Base-by-base conservation (phyloP, 2,888 invertebrate species). In the Aspidapion aeneum region DNA sequence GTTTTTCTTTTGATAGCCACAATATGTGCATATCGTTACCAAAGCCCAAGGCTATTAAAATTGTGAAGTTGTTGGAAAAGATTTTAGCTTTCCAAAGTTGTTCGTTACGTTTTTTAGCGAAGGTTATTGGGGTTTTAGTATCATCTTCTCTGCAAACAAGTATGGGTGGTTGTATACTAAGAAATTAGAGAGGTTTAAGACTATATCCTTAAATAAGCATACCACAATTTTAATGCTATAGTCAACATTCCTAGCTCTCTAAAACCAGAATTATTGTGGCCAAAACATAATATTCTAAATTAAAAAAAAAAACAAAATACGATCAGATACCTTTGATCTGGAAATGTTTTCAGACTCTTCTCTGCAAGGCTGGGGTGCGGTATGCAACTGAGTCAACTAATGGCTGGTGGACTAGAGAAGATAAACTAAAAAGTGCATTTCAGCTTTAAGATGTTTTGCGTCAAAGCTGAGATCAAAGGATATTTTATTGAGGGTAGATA, bases 381-480 rank as follows among this genome's bases (percentile, higher is more conserved):
- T 18, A 7, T 35, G 60, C 22, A 19, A 35, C 1, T 35, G 55
- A 3, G 22, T 35, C 5, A 2, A 35, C 60, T n/a, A 20, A 54
- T 21, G 66, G 65, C 7, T 63, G 35, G 17, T 66, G 66, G 65
- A 50, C 60, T 19, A 50, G 55, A 19, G 21, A 35, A 49, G 62
- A 65, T 48, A 50, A 56, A 49, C 55, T 68, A 18, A 12, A 61
- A 21, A 56, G 66, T n/a, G 61, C 57, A 9, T 65, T 58, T 61
- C 55, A 21, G 63, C 61, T 5, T 52, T 68, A 52, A 63, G 63
- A 57, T 68, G 64, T 49, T 66, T 62, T 59, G 63, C 65, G 1
- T 60, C 51, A 21, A 19, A 59, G 1, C 17, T 63, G 9, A 54
- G 21, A 54, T 50, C 62, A 48, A 54, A 64, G 21, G 57, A 61